phyloP scores from a whole-genome alignment of 2,888 invertebrate genomes.

The Melanostoma mellinum region DNA sequence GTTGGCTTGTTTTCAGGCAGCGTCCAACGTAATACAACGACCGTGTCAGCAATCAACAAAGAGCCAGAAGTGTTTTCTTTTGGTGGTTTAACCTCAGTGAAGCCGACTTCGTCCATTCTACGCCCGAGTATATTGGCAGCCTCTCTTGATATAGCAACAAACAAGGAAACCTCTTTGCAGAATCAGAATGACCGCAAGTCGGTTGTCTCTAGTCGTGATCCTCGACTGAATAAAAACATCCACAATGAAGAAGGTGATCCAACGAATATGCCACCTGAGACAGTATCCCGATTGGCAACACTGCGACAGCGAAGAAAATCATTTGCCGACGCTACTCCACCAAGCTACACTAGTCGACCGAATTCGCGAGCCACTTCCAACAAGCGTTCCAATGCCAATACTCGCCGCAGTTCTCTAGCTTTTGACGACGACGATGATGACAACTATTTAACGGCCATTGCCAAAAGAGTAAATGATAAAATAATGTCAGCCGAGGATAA shows the following conservation, averaged over 20 bases:
- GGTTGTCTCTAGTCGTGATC: conserved; percentile 79
- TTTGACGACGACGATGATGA: conserved; percentile 77
- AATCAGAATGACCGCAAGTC: conserved; percentile 65
- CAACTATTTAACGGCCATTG: conserved; percentile 81
- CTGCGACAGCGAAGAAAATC: conserved; percentile 59
- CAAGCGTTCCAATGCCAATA: conserved; percentile 33
- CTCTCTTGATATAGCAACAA: conserved; percentile 49
- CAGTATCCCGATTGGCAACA: conserved; percentile 49
- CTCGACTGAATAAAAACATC: conserved; percentile 80
- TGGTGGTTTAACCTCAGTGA: conserved; percentile 37
- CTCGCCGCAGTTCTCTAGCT: conserved; percentile 53
- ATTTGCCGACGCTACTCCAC: conserved; percentile 44
- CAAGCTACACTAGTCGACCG: conserved; percentile 14
- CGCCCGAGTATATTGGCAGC: conserved; percentile 78
- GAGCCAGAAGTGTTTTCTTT: conserved; percentile 39
- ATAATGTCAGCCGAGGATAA: conserved; percentile 80
- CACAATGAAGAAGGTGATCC: conserved; percentile 76
- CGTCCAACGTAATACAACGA: conserved; percentile 42
- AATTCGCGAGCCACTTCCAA: conserved; percentile 42
- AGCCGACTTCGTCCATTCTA: conserved; percentile 73
- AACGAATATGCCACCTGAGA: conserved; percentile 11
- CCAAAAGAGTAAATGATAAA: conserved; percentile 81
- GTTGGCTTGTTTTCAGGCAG: conserved; percentile 40
- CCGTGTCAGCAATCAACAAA: conserved; percentile 50
- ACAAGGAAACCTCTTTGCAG: conserved; percentile 50